phyloP scores from a whole-genome alignment of 2,797 vertebrate species.

The Crocodylus rhombifer region DNA sequence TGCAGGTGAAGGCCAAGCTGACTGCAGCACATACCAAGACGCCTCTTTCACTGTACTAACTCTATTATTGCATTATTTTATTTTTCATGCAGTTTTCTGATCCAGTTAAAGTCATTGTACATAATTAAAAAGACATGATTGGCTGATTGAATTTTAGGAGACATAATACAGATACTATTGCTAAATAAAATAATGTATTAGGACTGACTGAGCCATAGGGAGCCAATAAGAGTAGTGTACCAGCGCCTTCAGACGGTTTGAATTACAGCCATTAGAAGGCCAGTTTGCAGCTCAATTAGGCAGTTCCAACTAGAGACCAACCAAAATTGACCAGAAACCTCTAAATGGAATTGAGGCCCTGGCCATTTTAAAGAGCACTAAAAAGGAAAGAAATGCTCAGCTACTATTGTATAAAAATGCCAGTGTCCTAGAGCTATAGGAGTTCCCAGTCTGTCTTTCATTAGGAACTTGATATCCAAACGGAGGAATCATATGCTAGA shows the following conservation, averaged over 20 bases:
- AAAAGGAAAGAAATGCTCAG: neutral
- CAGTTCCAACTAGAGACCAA: neutral
- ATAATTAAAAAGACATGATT: slow-evolving; percentile 56
- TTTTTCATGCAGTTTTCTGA: slow-evolving; percentile 21
- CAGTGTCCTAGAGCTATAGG: neutral
- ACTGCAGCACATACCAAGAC: neutral
- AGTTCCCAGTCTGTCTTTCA: neutral
- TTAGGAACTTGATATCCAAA: neutral
- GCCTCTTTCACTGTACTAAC: neutral
- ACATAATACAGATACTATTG: neutral
- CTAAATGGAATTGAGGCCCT: neutral
- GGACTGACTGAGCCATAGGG: neutral
- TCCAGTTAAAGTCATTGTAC: slow-evolving; percentile 35
- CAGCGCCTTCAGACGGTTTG: neutral
- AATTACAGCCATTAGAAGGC: rapidly evolving
- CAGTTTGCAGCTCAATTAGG: neutral
- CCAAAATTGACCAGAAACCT: neutral
- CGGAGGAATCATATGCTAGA: neutral
- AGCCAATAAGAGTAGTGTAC: neutral
- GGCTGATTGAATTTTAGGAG: slow-evolving; percentile 40
- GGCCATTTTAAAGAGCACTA: neutral
- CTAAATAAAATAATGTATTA: slow-evolving; percentile 45
- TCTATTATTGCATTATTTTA: neutral
- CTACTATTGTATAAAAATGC: neutral
- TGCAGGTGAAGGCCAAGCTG: neutral